phyloP scores from a whole-genome alignment of 2,797 vertebrate genomes.

The Betta splendens region DNA sequence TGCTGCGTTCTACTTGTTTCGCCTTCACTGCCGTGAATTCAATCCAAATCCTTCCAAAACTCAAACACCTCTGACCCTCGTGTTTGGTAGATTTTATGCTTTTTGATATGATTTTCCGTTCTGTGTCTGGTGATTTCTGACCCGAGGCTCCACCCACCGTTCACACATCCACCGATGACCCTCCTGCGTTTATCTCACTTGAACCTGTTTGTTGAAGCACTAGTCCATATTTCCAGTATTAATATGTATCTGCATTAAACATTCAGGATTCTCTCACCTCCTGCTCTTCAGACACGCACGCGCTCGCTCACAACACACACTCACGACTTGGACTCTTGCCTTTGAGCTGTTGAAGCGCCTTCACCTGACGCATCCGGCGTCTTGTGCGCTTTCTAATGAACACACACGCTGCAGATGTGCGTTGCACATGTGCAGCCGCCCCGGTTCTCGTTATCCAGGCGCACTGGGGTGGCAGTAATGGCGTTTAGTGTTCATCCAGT shows the following conservation, averaged over 20 bases:
- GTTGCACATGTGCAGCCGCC: slow-evolving; percentile 41
- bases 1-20: neutral
- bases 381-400: neutral
- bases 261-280: slow-evolving; percentile 1
- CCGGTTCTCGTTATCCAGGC: slow-evolving; percentile 60
- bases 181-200: slow-evolving; percentile 15
- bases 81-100: neutral
- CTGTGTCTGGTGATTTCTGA: neutral
- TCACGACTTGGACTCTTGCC: neutral
- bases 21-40: neutral
- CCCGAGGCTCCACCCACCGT: neutral
- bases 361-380: neutral
- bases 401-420: slow-evolving; percentile 24
- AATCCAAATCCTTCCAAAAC: slow-evolving; percentile 8
- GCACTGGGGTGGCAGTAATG: slow-evolving; percentile 73
- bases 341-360: neutral
- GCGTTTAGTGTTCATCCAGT: slow-evolving; percentile 66
- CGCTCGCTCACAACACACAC: neutral
- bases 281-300: neutral
- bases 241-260: slow-evolving; percentile 5
- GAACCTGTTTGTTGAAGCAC: slow-evolving; percentile 14
- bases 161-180: neutral
- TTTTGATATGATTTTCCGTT: slow-evolving; percentile 2
- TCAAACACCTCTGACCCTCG: neutral
- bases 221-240: neutral